phyloP scores from a whole-genome alignment of 2,113 vertebrate species.

The Coptodon rendalli region DNA sequence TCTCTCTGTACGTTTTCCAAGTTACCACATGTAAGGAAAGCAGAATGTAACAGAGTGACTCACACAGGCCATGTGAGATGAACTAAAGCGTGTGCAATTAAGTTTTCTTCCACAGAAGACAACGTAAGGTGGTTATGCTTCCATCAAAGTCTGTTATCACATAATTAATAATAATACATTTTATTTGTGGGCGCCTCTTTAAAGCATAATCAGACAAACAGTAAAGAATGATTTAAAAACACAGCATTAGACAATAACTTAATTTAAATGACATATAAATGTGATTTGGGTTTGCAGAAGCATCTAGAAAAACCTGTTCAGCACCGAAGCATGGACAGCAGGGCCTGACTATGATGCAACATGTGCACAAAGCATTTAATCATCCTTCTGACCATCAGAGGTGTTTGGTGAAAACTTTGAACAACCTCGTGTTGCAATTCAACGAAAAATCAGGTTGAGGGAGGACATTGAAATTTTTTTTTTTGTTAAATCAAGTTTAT shows the following conservation, averaged over 20 bases:
- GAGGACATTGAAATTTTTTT: not conserved
- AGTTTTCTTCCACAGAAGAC: not conserved
- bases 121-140: not conserved
- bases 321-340: accelerated
- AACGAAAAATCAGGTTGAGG: accelerated
- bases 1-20: not conserved
- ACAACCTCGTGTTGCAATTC: accelerated
- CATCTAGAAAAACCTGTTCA: not conserved
- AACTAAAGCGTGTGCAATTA: not conserved
- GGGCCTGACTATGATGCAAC: not conserved
- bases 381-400: not conserved
- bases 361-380: not conserved
- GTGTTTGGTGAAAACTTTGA: not conserved
- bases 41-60: accelerated
- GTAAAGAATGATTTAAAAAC: not conserved
- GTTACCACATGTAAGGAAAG: not conserved
- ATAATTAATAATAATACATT: not conserved
- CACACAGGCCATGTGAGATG: not conserved
- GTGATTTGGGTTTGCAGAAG: not conserved
- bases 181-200: not conserved
- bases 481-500: not conserved
- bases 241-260: not conserved
- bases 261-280: not conserved
- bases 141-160: not conserved
- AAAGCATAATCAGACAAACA: not conserved